Evolutionary conservation across 1,140 invertebrate genomes (phyloP).

Genomic region (Macrobrachium nipponense): DNA sequence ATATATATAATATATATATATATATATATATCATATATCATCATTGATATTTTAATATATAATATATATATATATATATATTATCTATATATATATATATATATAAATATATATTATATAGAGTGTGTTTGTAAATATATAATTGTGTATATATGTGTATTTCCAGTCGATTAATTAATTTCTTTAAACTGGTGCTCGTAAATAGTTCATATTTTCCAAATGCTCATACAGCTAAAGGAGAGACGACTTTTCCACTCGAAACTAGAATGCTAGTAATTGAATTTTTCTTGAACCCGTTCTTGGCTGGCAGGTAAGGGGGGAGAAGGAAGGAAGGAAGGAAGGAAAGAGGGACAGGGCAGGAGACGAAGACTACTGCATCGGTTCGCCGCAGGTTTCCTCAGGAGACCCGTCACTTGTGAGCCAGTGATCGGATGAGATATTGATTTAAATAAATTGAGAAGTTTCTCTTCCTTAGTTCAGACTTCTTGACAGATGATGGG

Average conservation of each 20-base stretch:
- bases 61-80: constrained; percentile 1
- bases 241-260: neutral
- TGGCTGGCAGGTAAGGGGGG: neutral
- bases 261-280: no score
- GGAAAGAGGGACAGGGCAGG: neutral
- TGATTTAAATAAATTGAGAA: no score
- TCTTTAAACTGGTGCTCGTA: no score
- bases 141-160: neutral
- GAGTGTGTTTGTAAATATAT: no score
- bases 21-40: constrained; percentile 13
- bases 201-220: neutral
- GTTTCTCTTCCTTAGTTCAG: no score
- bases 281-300: no score
- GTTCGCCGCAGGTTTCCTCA: no score
- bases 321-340: neutral
- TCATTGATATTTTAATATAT: no score
- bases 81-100: constrained; percentile 15
- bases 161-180: neutral
- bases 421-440: no score
- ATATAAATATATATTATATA: neutral
- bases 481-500: no score
- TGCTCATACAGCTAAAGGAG: neutral
- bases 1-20: constrained; percentile 1
- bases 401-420: no score
- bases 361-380: no score